Base-by-base conservation (phyloP, 2,797 vertebrate species). In the Buceros bicornis region DNA sequence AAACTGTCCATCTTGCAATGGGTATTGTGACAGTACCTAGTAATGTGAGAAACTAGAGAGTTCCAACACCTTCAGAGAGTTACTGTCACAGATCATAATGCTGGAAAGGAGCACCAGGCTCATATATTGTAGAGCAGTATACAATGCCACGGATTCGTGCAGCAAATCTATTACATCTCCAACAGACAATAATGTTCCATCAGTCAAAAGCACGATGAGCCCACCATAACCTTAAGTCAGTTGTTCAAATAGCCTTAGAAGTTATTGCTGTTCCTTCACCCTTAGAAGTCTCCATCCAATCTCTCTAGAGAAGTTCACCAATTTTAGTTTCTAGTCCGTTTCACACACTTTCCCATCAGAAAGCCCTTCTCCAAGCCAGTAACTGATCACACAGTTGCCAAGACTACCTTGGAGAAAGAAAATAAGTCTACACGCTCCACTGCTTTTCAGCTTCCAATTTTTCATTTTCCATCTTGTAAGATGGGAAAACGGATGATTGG, bases 371-470 rank as follows among this genome's bases (percentile, higher is more conserved):
- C 21, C 22, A n/a, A 50, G 14, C 12, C n/a, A 74, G 3, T 24
- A 64, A 64, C 16, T 43, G 24, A 53, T 50, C 45, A 82, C 40
- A 69, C 37, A 65, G 22, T 53, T 82, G 31, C 25, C 76, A 60
- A 61, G 16, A 33, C 24, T 67, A 58, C 12, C 11, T 29, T 37
- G 12, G 16, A 43, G 53, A 51, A 22, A 60, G 10, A 67, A 81
- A 81, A 8, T 20, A 48, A 66, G 8, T 20, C 11, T 54, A 6
- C 14, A 40, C 10, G 4, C 3, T 40, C 25, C 3, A 1, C 1
- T 40, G 37, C 12, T 40, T 40, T 40, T 40, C 22, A 62, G 31
- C 4, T 70, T 48, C 18, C 16, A 66, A 6, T 19, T 31, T 62
- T 57, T 48, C 26, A 37, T 60, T 56, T 81, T 56, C 33, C 33